phyloP scores from a whole-genome alignment of 2,888 invertebrate genomes.

The Synanthedon andrenaeformis region DNA sequence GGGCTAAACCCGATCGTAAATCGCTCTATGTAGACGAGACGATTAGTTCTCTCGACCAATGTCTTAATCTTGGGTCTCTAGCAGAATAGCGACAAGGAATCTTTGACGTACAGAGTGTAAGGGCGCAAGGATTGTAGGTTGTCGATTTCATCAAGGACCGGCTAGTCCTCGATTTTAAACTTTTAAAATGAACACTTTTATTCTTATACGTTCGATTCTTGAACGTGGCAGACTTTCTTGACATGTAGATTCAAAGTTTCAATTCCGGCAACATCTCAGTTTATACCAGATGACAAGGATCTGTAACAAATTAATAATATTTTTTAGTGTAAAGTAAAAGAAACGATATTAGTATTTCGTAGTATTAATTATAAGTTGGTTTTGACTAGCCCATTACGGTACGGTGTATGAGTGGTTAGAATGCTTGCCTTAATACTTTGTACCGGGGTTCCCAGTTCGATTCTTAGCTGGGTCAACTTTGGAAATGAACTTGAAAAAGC shows the following conservation, averaged over 20 bases:
- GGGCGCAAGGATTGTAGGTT: slow-evolving; percentile 62
- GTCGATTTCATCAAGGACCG: slow-evolving; percentile 69
- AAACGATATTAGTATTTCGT: no score
- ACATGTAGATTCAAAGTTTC: slow-evolving; percentile 64
- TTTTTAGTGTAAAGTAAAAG: background rate
- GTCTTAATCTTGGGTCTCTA: slow-evolving; percentile 73
- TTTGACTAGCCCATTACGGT: no score
- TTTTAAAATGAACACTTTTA: slow-evolving; percentile 57
- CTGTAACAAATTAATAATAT: slow-evolving; percentile 47
- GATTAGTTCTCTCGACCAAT: slow-evolving; percentile 59
- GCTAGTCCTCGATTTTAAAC: slow-evolving; percentile 64
- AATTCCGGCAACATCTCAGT: slow-evolving; percentile 53
- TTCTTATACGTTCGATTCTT: slow-evolving; percentile 36
- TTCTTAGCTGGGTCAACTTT: no score
- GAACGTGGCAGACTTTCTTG: slow-evolving; percentile 42
- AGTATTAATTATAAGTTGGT: no score
- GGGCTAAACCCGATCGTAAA: slow-evolving; percentile 38
- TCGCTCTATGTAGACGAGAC: slow-evolving; percentile 49
- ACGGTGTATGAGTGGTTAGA: no score
- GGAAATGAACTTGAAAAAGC: no score
- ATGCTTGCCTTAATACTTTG: no score
- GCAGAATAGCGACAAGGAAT: slow-evolving; percentile 64
- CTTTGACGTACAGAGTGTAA: slow-evolving; percentile 58
- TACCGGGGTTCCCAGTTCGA: no score
- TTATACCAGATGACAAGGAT: slow-evolving; percentile 22